These are phyloP conservation scores for Philotrypesis tridentata DNA, from an alignment of 1,140 invertebrate species.

Conservation along the genomic window DNA sequence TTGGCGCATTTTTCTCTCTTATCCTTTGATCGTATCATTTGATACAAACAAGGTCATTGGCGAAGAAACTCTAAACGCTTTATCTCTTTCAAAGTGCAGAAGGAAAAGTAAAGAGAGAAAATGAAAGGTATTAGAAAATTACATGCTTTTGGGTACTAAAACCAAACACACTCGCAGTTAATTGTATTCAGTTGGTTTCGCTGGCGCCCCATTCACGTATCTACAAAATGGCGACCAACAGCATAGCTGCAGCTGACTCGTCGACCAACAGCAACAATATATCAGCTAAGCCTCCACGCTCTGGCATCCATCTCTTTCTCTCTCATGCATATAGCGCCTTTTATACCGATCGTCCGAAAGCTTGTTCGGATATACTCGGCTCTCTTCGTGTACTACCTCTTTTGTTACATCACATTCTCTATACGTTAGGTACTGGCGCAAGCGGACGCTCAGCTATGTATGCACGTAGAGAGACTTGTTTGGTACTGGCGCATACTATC, in stretches of 20 bases:
- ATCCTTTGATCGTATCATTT: neutral
- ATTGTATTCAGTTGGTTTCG: neutral
- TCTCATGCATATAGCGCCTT: neutral
- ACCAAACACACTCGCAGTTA: neutral
- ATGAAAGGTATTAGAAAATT: neutral
- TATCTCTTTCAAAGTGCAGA: neutral
- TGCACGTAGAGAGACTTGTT: conserved; percentile 37
- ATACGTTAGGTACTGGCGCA: conserved; percentile 60
- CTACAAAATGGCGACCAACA: conserved; percentile 31
- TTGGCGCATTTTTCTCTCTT: neutral
- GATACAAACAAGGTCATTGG: conserved; percentile 1
- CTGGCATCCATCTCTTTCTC: conserved; percentile 36
- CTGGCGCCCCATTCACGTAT: neutral
- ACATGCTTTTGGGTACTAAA: too few species aligned
- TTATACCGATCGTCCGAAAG: conserved; percentile 33
- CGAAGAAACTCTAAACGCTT: neutral
- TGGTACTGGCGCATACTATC: neutral
- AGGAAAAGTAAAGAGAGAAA: neutral
- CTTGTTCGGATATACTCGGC: conserved; percentile 60
- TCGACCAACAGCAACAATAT: neutral
- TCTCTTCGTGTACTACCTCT: conserved; percentile 61
- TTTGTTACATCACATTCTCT: conserved; percentile 71
- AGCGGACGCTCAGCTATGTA: conserved; percentile 55
- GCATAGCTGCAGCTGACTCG: conserved; percentile 17
- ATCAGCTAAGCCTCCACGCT: conserved; percentile 30